Evolutionary conservation across 2,888 invertebrate genomes (phyloP).

Genomic region (Pyrgus malvae): DNA sequence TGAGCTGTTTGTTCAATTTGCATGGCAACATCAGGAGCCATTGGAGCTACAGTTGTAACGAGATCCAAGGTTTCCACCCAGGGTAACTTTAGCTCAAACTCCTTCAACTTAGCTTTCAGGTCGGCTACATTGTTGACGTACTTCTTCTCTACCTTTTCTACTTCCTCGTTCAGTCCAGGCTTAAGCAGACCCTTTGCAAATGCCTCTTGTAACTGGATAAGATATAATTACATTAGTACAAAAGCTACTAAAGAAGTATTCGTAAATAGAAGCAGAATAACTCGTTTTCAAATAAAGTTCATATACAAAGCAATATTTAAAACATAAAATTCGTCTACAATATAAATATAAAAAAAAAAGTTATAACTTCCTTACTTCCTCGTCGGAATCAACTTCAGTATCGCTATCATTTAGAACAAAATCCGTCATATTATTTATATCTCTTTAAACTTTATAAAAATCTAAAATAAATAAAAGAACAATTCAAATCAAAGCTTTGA

Average conservation of each 20-base stretch:
- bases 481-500: neutral
- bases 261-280: too few species aligned
- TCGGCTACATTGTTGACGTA: conserved; percentile 88
- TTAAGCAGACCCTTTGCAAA: conserved; percentile 92
- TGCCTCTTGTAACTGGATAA: conserved; percentile 91
- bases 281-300: too few species aligned
- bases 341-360: too few species aligned
- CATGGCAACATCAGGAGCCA: conserved; percentile 92
- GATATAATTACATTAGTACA: conserved; percentile 24
- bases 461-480: neutral
- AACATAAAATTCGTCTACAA: too few species aligned
- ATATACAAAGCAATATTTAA: too few species aligned
- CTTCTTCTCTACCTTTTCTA: conserved; percentile 79
- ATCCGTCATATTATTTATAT: conserved; percentile 54
- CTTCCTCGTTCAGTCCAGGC: conserved; percentile 90
- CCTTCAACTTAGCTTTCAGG: conserved; percentile 86
- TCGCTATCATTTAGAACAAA: conserved; percentile 74
- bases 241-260: too few species aligned
- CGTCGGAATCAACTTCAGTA: conserved; percentile 80
- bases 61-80: conserved; percentile 95
- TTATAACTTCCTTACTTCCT: conserved; percentile 66
- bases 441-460: neutral
- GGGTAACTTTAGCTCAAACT: conserved; percentile 86
- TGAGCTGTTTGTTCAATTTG: conserved; percentile 89
- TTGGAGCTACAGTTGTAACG: conserved; percentile 87